Conservation (phyloP, 2,888 invertebrate genomes). For the Craniophora ligustri region DNA sequence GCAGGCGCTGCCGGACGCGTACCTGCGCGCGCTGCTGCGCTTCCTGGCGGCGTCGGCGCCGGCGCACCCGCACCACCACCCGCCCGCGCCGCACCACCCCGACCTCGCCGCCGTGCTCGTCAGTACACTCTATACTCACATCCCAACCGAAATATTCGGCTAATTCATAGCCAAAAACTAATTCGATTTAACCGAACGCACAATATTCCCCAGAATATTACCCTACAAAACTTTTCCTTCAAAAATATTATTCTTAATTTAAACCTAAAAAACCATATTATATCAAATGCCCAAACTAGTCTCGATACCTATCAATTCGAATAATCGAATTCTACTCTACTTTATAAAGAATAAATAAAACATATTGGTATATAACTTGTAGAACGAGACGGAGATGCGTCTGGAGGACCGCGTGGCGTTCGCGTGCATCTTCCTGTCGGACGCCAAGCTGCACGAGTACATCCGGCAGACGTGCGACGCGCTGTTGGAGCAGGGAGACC, state of each 20-base stretch:
- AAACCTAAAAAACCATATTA: too few relatives aligned
- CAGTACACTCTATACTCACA: too few relatives aligned
- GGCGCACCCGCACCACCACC: conserved; percentile 88
- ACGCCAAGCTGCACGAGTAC: conserved; percentile 93
- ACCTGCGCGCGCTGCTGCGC: conserved; percentile 96
- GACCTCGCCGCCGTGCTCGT: conserved; percentile 67
- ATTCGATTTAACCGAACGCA: too few relatives aligned
- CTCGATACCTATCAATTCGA: too few relatives aligned
- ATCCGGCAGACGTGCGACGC: conserved; percentile 91
- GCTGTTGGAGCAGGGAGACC: conserved; percentile 93
- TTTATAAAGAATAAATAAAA: too few relatives aligned
- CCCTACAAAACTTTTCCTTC: too few relatives aligned
- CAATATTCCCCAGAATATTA: too few relatives aligned
- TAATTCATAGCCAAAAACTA: too few relatives aligned
- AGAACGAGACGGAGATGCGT: conserved; percentile 94
- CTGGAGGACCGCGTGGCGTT: conserved; percentile 97
- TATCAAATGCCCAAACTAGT: too few relatives aligned
- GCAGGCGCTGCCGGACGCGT: conserved; percentile 94
- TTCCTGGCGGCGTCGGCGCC: conserved; percentile 94
- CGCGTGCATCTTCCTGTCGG: conserved; percentile 95
- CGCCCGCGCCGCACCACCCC: conserved; percentile 59
- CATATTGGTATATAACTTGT: neutral
- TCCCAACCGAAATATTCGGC: too few relatives aligned
- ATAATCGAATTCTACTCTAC: too few relatives aligned
- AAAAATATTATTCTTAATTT: too few relatives aligned